phyloP scores from a whole-genome alignment of 2,113 vertebrate species.

The Chamaetylas fuelleborni region DNA sequence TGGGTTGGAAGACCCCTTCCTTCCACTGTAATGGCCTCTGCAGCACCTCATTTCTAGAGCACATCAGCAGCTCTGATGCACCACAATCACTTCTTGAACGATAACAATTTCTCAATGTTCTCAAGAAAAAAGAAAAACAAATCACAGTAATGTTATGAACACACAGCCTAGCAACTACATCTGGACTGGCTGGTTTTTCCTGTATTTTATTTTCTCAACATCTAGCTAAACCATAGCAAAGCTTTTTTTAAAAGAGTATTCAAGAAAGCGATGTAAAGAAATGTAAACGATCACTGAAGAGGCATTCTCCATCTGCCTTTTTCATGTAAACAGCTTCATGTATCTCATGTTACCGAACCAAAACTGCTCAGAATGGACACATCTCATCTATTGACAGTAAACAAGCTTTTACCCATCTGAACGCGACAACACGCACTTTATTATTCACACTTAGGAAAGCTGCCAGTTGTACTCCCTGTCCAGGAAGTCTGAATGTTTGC shows the following conservation, averaged over 20 bases:
- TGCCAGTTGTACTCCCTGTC: conserved; percentile 72
- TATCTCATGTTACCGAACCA: not conserved
- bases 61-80: not conserved
- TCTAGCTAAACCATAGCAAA: not conserved
- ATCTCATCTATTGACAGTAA: conserved; percentile 35
- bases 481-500: conserved; percentile 79
- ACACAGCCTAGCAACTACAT: not conserved
- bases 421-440: conserved; percentile 54
- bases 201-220: not conserved
- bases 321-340: not conserved
- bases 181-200: not conserved
- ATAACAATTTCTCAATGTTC: not conserved
- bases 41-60: not conserved
- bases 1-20: not conserved
- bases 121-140: not conserved
- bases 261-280: not conserved
- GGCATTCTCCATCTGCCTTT: not conserved
- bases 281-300: not conserved
- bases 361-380: conserved; percentile 26
- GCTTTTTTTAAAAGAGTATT: not conserved
- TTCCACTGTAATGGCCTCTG: not conserved
- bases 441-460: conserved; percentile 72
- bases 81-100: not conserved
- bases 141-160: not conserved
- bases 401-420: conserved; percentile 55